Evolutionary conservation across 2,113 vertebrate genomes (phyloP), one percentile per base, ranked within the genome.

Genomic region (Glaucidium brasilianum): DNA sequence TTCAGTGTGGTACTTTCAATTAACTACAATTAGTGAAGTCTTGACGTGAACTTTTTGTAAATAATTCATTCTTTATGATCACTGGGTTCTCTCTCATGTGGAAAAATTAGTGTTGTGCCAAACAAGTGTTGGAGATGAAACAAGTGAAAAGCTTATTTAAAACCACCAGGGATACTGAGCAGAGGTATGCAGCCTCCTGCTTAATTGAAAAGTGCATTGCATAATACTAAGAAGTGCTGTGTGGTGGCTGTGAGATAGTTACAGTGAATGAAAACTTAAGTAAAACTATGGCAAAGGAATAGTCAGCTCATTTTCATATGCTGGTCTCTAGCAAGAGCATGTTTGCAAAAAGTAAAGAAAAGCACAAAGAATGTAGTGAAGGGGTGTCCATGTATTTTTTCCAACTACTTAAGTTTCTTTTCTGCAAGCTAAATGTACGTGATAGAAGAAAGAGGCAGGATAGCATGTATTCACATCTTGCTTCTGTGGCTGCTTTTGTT

Each of bases 131-230:
- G 75, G 92, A 97, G 93, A 84, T 72, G 52, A 72, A 94, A 83
- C 55, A 79, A 94, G 49, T 21, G 8, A 94, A 68, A 83, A 43
- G 77, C 62, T 90, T 63, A 53, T 47, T 92, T 88, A 83, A 94
- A 97, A 64, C 41, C 52, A 43, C 49, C 15, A 34, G 86, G 78
- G 86, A 67, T 75, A 23, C 68, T 58, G 74, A 93, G 74, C 45
- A 94, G 81, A 88, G 82, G 58, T 67, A 82, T 4, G 52, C 90
- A 96, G 90, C 74, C 90, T 95, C 88, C 76, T 81, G 76, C 68
- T 92, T 97, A 96, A 95, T 85, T 95, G 92, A 76, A 64, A 81
- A 95, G 23, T 45, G 10, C 85, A 35, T 96, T 94, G 83, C 43
- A 62, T 96, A 78, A 88, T 76, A 43, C 85, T 93, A 82, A 92